These are phyloP conservation scores for Nycticebus coucang DNA, from an alignment of 2,113 vertebrate genomes.

Conservation along the genomic window DNA sequence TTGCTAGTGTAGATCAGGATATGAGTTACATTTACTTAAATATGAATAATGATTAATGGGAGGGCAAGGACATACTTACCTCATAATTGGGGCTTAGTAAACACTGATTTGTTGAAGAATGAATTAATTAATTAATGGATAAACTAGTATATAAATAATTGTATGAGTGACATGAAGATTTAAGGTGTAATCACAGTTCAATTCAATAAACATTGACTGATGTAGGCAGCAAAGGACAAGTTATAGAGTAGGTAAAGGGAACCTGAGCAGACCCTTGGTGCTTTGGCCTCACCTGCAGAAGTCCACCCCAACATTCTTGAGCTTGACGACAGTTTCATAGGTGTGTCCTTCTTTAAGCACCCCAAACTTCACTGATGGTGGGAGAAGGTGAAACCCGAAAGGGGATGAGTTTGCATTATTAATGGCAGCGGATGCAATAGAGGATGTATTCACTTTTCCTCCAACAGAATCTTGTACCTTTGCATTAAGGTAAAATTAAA, in stretches of 20 bases:
- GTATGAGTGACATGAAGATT: background rate
- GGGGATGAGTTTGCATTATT: background rate
- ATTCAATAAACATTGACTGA: background rate
- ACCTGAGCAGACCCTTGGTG: background rate
- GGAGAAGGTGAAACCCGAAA: slow-evolving; percentile 88
- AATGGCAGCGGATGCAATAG: slow-evolving; percentile 75
- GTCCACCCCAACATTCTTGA: slow-evolving; percentile 92
- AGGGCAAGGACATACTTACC: background rate
- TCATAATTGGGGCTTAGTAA: background rate
- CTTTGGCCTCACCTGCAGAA: slow-evolving; percentile 88
- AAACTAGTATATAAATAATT: background rate
- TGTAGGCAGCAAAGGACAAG: background rate
- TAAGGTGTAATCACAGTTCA: background rate
- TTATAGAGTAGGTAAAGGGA: background rate
- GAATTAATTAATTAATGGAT: background rate
- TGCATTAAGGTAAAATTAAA: slow-evolving; percentile 62
- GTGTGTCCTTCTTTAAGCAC: slow-evolving; percentile 88
- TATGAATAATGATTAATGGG: background rate
- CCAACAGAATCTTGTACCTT: slow-evolving; percentile 85
- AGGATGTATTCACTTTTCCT: slow-evolving; percentile 87
- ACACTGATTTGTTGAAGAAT: background rate
- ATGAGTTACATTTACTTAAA: background rate
- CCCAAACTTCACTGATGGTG: slow-evolving; percentile 86
- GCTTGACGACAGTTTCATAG: slow-evolving; percentile 83
- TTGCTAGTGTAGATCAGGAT: background rate